Base-by-base conservation (phyloP, 2,888 invertebrate genomes). In the Drosophila paracracens region DNA sequence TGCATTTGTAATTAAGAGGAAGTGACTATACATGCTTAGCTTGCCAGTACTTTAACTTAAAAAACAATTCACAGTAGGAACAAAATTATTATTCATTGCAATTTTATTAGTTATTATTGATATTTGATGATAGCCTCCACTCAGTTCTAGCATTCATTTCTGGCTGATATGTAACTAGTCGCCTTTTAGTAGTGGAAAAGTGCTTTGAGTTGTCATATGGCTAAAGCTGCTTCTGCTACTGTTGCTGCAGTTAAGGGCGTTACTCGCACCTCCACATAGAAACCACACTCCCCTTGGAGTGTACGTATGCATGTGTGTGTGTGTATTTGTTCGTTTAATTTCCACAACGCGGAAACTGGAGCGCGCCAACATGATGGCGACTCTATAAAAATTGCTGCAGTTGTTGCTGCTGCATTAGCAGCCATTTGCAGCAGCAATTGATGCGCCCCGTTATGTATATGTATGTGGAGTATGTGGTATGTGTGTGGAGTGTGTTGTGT, bases 261-360 rank as follows among this genome's bases (percentile, higher is more conserved):
- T 72, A 52, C 75, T 77, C 69, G 80, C 79, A 81, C 48, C 68
- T 71, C 77, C 68, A 77, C 69, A 46, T 64, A 53, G 16, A 54
- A 36, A 64, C 48, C 51, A 57, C 66, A 52, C 21, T 59, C 52
- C 53, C 25, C 67, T 25, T 43, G 29, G n/a, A 46, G 33, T 68
- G n/a, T 38, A 33, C 43, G 35, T 66, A 27, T 61, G 40, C 46
- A 38, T 64, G 50, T 63, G 48, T 76, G 67, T 72, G 43, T 51
- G 50, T 60, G 53, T 64, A 43, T 60, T 53, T 64, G 58, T 59
- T 78, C 87, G 83, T 84, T 86, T 86, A 87, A 86, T 88, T 76
- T 81, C 84, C 84, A 84, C 88, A 87, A 79, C 86, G 78, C 84
- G 84, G 83, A 87, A 87, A 88, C 82, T 86, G 86, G 83, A 87